Conservation (phyloP, 1,140 invertebrate species). For the Plodia interpunctella region DNA sequence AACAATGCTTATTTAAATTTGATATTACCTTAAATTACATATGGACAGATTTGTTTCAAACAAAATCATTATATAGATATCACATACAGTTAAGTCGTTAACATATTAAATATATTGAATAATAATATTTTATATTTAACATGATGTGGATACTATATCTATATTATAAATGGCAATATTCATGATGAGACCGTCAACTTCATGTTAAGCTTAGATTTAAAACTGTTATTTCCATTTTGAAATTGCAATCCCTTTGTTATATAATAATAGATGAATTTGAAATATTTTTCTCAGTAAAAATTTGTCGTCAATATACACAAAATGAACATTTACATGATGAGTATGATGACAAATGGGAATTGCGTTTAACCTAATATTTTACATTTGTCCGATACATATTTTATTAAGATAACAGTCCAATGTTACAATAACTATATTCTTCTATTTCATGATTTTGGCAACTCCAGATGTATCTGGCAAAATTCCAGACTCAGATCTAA, state of each 20-base stretch:
- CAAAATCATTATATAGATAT: constrained; percentile 49
- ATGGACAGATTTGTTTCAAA: constrained; percentile 65
- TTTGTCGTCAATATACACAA: background rate
- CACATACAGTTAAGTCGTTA: constrained; percentile 41
- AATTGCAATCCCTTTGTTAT: background rate
- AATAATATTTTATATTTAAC: constrained; percentile 6
- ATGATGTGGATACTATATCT: constrained; percentile 4
- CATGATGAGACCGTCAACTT: background rate
- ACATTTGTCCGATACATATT: background rate
- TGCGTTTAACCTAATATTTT: background rate
- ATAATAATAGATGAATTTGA: background rate
- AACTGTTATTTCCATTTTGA: background rate
- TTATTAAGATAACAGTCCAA: background rate
- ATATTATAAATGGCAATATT: constrained; percentile 10
- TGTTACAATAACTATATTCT: background rate
- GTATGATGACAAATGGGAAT: background rate
- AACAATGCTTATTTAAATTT: constrained; percentile 2
- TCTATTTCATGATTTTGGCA: background rate
- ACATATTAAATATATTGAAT: constrained; percentile 9
- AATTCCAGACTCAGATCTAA: background rate
- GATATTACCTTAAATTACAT: constrained; percentile 25
- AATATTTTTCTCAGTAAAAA: background rate
- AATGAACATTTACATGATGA: background rate
- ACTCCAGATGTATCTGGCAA: background rate
- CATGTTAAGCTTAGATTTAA: background rate